A percentile compares a stretch with the other conserved stretches of the same genome.
Conservation (phyloP, 2,113 vertebrate species). For the Odobenus rosmarus region DNA sequence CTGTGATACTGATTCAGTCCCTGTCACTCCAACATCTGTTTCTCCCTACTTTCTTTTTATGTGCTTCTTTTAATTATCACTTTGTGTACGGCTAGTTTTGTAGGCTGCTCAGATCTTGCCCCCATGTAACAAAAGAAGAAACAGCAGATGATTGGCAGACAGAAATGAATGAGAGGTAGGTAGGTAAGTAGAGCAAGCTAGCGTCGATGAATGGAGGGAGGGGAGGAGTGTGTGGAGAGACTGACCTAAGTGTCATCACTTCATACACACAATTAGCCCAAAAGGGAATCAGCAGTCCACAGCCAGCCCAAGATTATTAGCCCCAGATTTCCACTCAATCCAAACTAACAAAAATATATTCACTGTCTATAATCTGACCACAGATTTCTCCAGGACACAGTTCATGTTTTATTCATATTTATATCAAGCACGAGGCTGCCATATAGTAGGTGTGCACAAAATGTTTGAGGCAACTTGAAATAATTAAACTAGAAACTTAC, state of each 20-base stretch:
- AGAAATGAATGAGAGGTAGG: not conserved
- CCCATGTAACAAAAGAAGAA: conserved; percentile 9
- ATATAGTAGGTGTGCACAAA: conserved; percentile 44
- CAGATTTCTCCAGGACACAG: not conserved
- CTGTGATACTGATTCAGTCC: not conserved
- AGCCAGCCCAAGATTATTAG: not conserved
- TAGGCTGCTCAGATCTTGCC: not conserved
- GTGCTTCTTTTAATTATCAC: not conserved
- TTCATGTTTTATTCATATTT: conserved; percentile 41
- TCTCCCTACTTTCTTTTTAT: not conserved
- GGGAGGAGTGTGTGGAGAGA: not conserved
- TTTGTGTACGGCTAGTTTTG: not conserved
- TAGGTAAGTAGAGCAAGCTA: not conserved
- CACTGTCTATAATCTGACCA: not conserved
- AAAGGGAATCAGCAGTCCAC: not conserved
- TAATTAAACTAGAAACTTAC: not conserved
- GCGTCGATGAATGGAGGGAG: not conserved
- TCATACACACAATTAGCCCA: not conserved
- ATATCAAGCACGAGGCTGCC: not conserved
- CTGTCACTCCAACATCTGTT: not conserved
- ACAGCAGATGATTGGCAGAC: not conserved
- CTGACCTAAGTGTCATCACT: not conserved
- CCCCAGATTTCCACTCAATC: not conserved
- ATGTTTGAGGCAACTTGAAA: conserved; percentile 33
- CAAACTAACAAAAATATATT: conserved; percentile 43